phyloP scores from a whole-genome alignment of 2,888 invertebrate genomes.

The Anaspis maculata region DNA sequence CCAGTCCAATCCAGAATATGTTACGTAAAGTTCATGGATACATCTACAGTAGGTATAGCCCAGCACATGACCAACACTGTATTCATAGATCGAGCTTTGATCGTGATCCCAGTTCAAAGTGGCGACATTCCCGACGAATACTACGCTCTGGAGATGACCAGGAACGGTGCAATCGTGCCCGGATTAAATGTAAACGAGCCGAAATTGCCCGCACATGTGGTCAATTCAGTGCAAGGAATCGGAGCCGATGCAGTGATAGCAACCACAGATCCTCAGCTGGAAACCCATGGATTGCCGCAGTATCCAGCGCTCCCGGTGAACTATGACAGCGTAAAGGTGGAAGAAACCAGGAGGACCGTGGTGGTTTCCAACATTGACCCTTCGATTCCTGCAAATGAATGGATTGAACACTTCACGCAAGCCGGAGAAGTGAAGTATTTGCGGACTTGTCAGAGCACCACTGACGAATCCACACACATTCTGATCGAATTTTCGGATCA shows the following conservation, averaged over 20 bases:
- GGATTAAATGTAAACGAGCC: conserved; percentile 77
- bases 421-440: conserved; percentile 94
- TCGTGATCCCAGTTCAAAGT: conserved; percentile 84
- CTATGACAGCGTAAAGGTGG: conserved; percentile 81
- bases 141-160: conserved; percentile 84
- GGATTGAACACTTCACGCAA: conserved; percentile 80
- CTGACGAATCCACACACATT: conserved; percentile 69
- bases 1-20: conserved; percentile 90
- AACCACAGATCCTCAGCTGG: conserved; percentile 84
- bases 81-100: conserved; percentile 94
- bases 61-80: conserved; percentile 98
- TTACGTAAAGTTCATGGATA: conserved; percentile 91
- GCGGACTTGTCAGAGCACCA: conserved; percentile 79
- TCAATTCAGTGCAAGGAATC: conserved; percentile 77
- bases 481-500: conserved; percentile 93
- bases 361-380: conserved; percentile 74
- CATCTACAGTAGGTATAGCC: conserved; percentile 83
- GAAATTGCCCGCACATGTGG: conserved; percentile 82
- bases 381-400: conserved; percentile 61
- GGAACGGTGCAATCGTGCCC: conserved; percentile 81
- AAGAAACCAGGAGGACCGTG: conserved; percentile 92
- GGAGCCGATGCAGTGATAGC: conserved; percentile 72
- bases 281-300: conserved; percentile 70
- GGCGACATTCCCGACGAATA: conserved; percentile 94
- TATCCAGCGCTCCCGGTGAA: conserved; percentile 88